Conservation (phyloP, 2,797 vertebrate genomes). For the Arctocebus calabarensis region DNA sequence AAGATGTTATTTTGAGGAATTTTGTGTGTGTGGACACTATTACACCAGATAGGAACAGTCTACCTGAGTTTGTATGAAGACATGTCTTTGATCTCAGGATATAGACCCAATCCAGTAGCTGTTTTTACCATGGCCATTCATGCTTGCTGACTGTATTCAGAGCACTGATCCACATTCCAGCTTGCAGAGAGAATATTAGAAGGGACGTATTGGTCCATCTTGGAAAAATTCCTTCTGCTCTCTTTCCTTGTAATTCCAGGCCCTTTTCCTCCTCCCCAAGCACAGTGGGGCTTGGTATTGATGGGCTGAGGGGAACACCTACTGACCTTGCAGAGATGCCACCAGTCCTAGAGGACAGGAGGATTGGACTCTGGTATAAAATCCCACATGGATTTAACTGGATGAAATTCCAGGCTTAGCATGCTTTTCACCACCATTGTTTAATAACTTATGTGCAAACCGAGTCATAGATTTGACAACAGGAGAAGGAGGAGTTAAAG, state of each 20-base stretch:
- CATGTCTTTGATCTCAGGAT: not conserved
- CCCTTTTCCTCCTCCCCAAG: not conserved
- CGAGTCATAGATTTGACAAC: not conserved
- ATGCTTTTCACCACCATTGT: not conserved
- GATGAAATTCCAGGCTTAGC: not conserved
- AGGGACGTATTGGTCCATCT: not conserved
- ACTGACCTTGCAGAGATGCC: not conserved
- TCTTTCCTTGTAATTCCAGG: not conserved
- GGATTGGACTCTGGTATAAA: not conserved
- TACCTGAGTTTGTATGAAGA: not conserved
- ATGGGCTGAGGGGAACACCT: not conserved
- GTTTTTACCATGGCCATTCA: not conserved
- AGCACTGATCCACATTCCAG: not conserved
- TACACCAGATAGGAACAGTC: not conserved
- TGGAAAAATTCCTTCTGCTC: conserved; percentile 26
- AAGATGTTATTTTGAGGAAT: not conserved
- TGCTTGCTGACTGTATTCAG: not conserved
- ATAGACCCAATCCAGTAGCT: not conserved
- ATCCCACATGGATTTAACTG: not conserved
- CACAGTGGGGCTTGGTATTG: not conserved
- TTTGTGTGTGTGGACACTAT: accelerated
- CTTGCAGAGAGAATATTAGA: not conserved
- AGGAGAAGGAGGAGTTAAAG: not conserved
- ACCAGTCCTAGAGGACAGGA: not conserved
- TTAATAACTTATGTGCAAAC: not conserved